phyloP scores from a whole-genome alignment of 2,888 invertebrate genomes.

The Panorpa germanica region DNA sequence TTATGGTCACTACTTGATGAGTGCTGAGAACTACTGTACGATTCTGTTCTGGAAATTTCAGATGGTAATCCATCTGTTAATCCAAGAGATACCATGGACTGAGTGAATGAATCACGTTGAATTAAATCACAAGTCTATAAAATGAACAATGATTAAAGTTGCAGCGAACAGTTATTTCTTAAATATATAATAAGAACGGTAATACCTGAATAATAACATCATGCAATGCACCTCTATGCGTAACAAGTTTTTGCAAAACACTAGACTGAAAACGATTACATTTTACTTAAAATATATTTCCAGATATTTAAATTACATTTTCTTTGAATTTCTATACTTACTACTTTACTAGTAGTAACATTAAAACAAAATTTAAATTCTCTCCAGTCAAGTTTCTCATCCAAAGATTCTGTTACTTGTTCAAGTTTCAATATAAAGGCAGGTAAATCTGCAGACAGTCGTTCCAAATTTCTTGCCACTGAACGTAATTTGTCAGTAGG shows the following conservation, averaged over 20 bases:
- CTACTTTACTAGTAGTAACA: conserved; percentile 43
- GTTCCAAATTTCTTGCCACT: conserved; percentile 38
- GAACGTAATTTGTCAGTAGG: conserved; percentile 36
- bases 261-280: conserved; percentile 23
- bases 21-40: conserved; percentile 12
- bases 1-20: conserved; percentile 21
- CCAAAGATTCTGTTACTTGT: conserved; percentile 37
- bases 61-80: no score
- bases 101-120: conserved; percentile 38
- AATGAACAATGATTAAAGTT: conserved; percentile 1
- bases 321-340: conserved; percentile 21
- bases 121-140: conserved; percentile 30
- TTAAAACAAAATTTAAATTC: conserved; percentile 43
- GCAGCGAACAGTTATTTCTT: no score
- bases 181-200: background rate
- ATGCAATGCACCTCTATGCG: conserved; percentile 27
- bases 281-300: conserved; percentile 2
- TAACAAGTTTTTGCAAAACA: conserved; percentile 27
- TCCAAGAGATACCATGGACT: conserved; percentile 33
- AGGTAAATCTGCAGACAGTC: conserved; percentile 40
- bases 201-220: conserved; percentile 27
- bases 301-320: conserved; percentile 2
- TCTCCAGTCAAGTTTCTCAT: conserved; percentile 39
- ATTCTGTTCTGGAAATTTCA: no score
- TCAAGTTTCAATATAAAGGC: conserved; percentile 37